These are phyloP conservation scores for Trochalopteron elliotii DNA, from an alignment of 2,113 vertebrate species.

Conservation along the genomic window DNA sequence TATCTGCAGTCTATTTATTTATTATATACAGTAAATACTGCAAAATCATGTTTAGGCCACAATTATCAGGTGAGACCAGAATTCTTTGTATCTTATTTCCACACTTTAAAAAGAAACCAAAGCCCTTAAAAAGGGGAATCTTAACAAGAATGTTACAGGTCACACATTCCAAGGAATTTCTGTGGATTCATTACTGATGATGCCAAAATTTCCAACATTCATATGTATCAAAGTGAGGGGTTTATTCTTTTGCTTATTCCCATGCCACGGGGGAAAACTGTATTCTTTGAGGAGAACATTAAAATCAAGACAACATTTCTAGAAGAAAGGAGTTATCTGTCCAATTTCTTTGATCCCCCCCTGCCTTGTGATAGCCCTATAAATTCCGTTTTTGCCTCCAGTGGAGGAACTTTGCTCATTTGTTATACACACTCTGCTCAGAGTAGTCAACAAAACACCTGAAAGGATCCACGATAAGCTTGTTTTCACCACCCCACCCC, in stretches of 20 bases:
- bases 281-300: background rate
- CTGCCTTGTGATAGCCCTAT: background rate
- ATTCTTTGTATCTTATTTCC: background rate
- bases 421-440: background rate
- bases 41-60: background rate
- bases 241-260: background rate
- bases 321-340: background rate
- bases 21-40: slow-evolving; percentile 24
- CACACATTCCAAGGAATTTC: background rate
- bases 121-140: background rate
- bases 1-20: slow-evolving; percentile 1
- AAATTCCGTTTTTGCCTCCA: background rate
- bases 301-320: background rate
- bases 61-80: background rate
- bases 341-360: background rate
- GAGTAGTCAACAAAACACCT: background rate
- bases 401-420: background rate
- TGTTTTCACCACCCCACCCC: background rate
- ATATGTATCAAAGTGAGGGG: background rate
- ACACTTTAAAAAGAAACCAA: background rate
- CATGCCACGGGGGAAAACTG: background rate
- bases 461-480: background rate
- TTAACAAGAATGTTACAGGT: background rate
- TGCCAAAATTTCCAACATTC: accelerated
- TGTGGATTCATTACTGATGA: background rate